Base-by-base conservation (phyloP, 1,140 invertebrate genomes). In the Drosophila quadrilineata region DNA sequence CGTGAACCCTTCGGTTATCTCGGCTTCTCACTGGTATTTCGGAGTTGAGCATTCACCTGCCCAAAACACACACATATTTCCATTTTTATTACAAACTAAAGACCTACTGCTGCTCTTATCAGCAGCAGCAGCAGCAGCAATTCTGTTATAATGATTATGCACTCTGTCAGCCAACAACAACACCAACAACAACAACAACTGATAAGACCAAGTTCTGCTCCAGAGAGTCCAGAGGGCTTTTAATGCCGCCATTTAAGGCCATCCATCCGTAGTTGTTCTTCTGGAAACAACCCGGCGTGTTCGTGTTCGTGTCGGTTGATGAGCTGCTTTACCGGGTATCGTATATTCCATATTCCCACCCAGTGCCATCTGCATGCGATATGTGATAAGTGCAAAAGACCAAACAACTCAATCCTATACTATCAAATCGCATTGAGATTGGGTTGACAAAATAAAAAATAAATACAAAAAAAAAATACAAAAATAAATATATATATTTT, bases 301-400 rank as follows among this genome's bases (percentile, higher is more conserved):
- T 59, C 48, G 73, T 76, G 69, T 73, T 59, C 46, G 38, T 35
- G 41, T 62, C 77, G 62, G 77, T 82, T 76, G 77, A 76, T 72
- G 76, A 68, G 41, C 57, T 68, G 31, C 19, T 40, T 56, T 54
- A 17, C 21, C 43, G 38, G 9, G 14, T 38, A 17, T 17, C 48
- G 29, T 10, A 17, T 14, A 50, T 31, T 26, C 38, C 16, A 52
- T 17, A 16, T n/a, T n/a, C n/a, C n/a, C n/a, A n/a, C n/a, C n/a
- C n/a, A 38, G 16, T 19, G 6, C 52, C 12, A 46, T 70, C 77
- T 63, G 26, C 50, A 17, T 41, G 17, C 64, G 69, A 60, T 38
- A 84, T 82, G 73, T 77, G 64, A 76, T 16, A 58, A 73, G 54
- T 50, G 41, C 26, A 52, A 50, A 6, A 21, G 26, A 10, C 5